A percentile compares a stretch with the other conserved stretches of the same genome.
These are phyloP conservation scores for Amniataba percoides DNA, from an alignment of 2,797 vertebrate genomes.

Conservation along the genomic window DNA sequence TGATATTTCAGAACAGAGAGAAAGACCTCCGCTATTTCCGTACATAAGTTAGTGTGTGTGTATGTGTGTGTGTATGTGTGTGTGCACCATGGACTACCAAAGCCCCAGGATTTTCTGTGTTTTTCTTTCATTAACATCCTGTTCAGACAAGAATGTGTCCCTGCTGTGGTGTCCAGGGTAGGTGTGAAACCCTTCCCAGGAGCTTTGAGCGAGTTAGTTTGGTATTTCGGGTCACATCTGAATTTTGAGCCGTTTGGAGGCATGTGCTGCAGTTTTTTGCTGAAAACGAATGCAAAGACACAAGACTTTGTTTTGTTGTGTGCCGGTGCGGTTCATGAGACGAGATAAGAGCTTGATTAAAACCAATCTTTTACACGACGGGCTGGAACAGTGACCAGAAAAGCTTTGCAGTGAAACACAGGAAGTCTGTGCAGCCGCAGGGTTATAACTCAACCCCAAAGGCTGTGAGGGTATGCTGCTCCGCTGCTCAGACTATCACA, in stretches of 20 bases:
- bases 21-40: conserved; percentile 47
- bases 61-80: conserved; percentile 3
- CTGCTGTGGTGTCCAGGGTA: conserved; percentile 77
- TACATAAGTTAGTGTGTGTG: conserved; percentile 40
- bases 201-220: conserved; percentile 56
- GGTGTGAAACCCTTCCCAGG: conserved; percentile 80
- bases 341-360: conserved; percentile 50
- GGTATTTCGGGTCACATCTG: conserved; percentile 40
- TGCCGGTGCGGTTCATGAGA: background rate
- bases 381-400: conserved; percentile 56
- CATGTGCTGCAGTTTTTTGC: background rate
- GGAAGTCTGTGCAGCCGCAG: conserved; percentile 75
- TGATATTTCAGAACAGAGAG: conserved; percentile 61
- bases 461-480: conserved; percentile 69
- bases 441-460: conserved; percentile 77
- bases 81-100: conserved; percentile 60
- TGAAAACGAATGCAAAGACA: conserved; percentile 16
- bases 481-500: conserved; percentile 68
- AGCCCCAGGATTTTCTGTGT: conserved; percentile 85
- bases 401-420: conserved; percentile 62
- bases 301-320: background rate
- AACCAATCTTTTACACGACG: conserved; percentile 49
- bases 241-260: conserved; percentile 16
- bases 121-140: conserved; percentile 89
- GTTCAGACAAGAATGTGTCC: conserved; percentile 85